phyloP scores from a whole-genome alignment of 2,888 invertebrate genomes.

The Melitaea athalia region DNA sequence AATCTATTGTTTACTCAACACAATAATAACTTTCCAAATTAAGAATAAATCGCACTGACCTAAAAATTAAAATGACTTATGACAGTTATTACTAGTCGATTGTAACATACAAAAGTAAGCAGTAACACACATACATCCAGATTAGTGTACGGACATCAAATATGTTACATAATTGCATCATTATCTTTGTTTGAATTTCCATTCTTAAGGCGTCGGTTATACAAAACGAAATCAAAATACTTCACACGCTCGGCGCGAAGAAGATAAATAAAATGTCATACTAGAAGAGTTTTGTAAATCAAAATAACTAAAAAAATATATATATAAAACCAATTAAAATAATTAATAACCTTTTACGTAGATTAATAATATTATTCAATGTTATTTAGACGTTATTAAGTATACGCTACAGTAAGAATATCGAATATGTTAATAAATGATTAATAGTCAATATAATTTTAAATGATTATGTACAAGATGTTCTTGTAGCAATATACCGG shows the following conservation, averaged over 20 bases:
- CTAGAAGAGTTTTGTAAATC: too few species aligned
- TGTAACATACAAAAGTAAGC: slow-evolving; percentile 2
- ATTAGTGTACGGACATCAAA: slow-evolving; percentile 10
- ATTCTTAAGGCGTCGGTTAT: slow-evolving; percentile 26
- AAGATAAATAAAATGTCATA: too few species aligned
- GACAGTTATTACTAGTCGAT: not conserved
- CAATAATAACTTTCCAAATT: slow-evolving; percentile 1
- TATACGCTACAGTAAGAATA: too few species aligned
- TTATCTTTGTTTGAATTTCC: slow-evolving; percentile 31
- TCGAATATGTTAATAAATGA: too few species aligned
- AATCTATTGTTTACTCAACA: slow-evolving; percentile 4
- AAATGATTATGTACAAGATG: too few species aligned
- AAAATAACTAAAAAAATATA: too few species aligned
- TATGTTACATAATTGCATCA: slow-evolving; percentile 27
- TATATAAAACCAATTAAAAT: too few species aligned
- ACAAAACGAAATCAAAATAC: slow-evolving; percentile 27
- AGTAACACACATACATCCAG: slow-evolving; percentile 6
- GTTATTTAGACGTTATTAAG: too few species aligned
- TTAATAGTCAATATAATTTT: too few species aligned
- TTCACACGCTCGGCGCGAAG: slow-evolving; percentile 17
- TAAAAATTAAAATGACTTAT: slow-evolving; percentile 10
- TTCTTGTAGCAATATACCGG: not conserved
- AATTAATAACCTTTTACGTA: too few species aligned
- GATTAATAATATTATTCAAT: too few species aligned
- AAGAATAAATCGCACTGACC: slow-evolving; percentile 6